Percentiles rank a stretch among this genome's conserved stretches.
Conservation (phyloP, 2,113 vertebrate species). For the Ia io region DNA sequence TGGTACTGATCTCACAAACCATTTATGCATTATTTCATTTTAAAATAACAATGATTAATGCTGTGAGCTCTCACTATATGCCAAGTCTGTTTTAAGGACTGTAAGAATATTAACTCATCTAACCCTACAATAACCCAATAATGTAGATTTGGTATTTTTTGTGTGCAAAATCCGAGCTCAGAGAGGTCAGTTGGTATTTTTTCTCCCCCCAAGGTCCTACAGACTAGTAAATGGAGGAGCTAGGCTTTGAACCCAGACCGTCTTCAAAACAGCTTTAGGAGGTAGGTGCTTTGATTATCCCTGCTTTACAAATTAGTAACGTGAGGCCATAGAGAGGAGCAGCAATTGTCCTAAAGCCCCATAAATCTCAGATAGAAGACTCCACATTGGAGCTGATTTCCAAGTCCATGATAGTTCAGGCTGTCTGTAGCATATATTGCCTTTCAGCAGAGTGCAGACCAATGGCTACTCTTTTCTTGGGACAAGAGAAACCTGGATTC, state of each 20-base stretch:
- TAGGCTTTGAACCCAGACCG: neutral
- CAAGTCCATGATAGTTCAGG: neutral
- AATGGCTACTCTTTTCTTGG: neutral
- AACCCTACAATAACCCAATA: neutral
- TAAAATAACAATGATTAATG: neutral
- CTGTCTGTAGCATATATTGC: accelerated
- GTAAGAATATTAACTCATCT: neutral
- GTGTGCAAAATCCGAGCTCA: neutral
- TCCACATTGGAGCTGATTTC: neutral
- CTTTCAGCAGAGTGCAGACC: neutral
- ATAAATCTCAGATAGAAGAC: neutral
- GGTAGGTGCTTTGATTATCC: neutral
- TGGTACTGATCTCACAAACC: neutral
- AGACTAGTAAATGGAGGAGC: neutral
- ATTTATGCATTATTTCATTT: neutral
- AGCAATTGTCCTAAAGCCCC: neutral
- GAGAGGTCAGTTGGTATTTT: neutral
- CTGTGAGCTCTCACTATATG: neutral
- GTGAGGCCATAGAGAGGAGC: neutral
- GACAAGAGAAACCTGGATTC: neutral
- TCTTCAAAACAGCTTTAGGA: neutral
- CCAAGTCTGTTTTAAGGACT: neutral
- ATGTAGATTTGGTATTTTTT: neutral
- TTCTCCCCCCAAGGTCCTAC: neutral
- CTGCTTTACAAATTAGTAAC: neutral